Base-by-base conservation (phyloP, 2,888 invertebrate species). In the Formica aserva region DNA sequence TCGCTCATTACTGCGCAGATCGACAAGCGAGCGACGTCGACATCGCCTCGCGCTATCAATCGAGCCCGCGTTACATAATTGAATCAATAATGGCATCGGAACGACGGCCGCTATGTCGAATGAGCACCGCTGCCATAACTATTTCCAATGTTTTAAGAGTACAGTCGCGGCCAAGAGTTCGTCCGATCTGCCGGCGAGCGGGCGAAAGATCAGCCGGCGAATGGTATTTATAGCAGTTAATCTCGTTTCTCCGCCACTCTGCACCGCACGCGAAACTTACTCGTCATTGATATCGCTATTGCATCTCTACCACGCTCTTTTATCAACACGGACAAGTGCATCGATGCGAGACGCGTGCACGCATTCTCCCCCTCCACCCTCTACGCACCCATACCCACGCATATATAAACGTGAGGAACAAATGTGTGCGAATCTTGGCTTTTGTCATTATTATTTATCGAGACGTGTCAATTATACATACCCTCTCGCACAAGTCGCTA, bases 131-230 rank as follows among this genome's bases (percentile, higher is more conserved):
- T 93, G 94, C 86, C 92, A 93, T 92, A 94, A 94, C 94, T 94
- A 94, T 94, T 94, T 93, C 92, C 93, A 93, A 93, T 94, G 94
- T 93, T 93, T 94, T 93, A 92, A 92, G 91, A 85, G 93, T 94
- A 94, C 93, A 94, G 92, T 94, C 94, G 57, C 41, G 15, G 86
- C 76, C 75, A 91, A 93, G 88, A 94, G 86, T 91, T 85, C 15
- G 55, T 18, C 15, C 74, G 63, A 55, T 13, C 57, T 78, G 67
- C 63, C 76, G 52, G 72, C 78, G 63, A 48, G 76, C 26, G 22
- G 32, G 45, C 74, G 82, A 22, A 38, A 55, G 38, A 77, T 74
- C 85, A 82, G 57, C 84, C 86, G 76, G 78, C 86, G 86, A 87
- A 87, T 86, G 89, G 90, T 94, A 94, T 94, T 94, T 94, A 94